Evolutionary conservation across 2,113 vertebrate genomes (phyloP).

Genomic region (Gopherus evgoodei): DNA sequence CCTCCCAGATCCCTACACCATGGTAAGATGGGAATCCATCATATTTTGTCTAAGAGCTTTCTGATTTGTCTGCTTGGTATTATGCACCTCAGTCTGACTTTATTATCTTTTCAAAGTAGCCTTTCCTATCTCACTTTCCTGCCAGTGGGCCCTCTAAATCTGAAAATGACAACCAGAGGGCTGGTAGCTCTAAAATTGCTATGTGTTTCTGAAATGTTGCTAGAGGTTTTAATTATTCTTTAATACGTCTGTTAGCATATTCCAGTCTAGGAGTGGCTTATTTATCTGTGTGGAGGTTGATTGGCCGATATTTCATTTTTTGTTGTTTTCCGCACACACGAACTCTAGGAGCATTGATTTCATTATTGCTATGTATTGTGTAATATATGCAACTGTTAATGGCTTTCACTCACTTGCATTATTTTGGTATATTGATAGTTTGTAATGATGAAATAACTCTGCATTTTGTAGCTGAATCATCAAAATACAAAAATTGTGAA

Average conservation of each 20-base stretch:
- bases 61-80: background rate
- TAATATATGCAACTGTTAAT: background rate
- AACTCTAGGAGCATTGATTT: background rate
- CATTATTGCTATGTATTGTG: background rate
- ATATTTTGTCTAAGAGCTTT: background rate
- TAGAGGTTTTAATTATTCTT: background rate
- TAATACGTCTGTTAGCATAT: background rate
- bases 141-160: conserved; percentile 13
- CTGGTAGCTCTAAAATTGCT: background rate
- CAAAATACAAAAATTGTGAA: background rate
- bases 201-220: conserved; percentile 12
- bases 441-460: background rate
- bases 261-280: too few species aligned
- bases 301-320: background rate
- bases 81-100: background rate
- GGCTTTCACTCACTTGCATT: background rate
- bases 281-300: background rate
- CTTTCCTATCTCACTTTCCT: conserved; percentile 7
- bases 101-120: background rate
- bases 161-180: background rate
- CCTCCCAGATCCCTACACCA: background rate
- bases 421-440: background rate
- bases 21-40: background rate
- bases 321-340: background rate
- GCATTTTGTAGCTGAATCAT: background rate